Evolutionary conservation across 2,888 invertebrate species (phyloP), one percentile per base, ranked within the genome.

Genomic region (Blastobasis adustella): DNA sequence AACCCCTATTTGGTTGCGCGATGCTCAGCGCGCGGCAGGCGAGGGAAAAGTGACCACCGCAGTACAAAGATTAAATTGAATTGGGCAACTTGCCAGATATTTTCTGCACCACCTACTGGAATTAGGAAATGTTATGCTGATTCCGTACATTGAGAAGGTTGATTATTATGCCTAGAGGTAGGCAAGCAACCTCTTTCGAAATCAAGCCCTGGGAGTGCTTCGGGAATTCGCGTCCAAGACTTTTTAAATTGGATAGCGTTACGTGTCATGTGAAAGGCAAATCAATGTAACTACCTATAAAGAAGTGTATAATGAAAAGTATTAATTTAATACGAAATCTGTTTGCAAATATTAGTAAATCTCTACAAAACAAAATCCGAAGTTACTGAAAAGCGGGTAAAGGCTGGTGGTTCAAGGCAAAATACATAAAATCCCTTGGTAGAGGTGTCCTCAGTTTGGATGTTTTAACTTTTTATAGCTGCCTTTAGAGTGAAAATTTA

Each of bases 51-150:
- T 81, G 82, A 82, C 82, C 82, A 80, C 83, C 77, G 67, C 67
- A 67, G 71, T 71, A 78, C 78, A 79, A 82, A 84, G 80, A 85
- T 82, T 80, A 84, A 83, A 83, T 84, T 76, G 77, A 75, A 75
- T 66, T 70, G 75, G 84, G 85, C 82, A 66, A 59, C 58, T 61
- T 58, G 80, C 85, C 83, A 82, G 70, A 62, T 63, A 68, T 23
- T 23, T 23, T 23, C 23, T 1, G 23, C 67, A 65, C 66, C 60
- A 67, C 67, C 23, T 23, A 69, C 70, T 64, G 65, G 74, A 79
- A 82, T 81, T 80, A 76, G 78, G 74, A 79, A 83, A 81, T 80
- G 80, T 79, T 79, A 79, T 81, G 78, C 75, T 76, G 73, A 80
- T 80, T 78, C 76, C 76, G 71, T 74, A 67, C 63, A 62, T 63